A percentile compares a stretch with the other conserved stretches of the same genome.
phyloP scores from a whole-genome alignment of 2,797 vertebrate species.

The Coreius guichenoti region DNA sequence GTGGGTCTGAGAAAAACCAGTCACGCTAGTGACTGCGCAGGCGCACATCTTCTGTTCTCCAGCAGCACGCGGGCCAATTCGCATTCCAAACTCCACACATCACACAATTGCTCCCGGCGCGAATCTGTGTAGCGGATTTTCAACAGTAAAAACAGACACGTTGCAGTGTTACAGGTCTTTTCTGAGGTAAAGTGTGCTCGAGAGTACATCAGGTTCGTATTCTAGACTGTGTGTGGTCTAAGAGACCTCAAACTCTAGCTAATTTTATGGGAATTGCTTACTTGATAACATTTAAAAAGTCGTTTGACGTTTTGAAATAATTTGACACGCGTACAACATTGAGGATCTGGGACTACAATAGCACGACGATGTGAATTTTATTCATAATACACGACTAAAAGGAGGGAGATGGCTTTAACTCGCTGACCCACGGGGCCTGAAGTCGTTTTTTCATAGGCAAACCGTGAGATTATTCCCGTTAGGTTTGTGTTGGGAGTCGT shows the following conservation, averaged over 20 bases:
- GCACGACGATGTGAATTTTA: not conserved
- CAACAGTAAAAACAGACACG: not conserved
- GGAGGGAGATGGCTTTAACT: not conserved
- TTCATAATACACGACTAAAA: not conserved
- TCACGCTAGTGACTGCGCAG: not conserved
- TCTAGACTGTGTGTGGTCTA: not conserved
- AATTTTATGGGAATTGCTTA: not conserved
- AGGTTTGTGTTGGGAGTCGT: constrained; percentile 43
- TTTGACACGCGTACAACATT: not conserved
- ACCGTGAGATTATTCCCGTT: constrained; percentile 58
- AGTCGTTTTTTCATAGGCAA: constrained; percentile 8
- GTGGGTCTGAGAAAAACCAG: constrained; percentile 15
- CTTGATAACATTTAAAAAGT: not conserved
- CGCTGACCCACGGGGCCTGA: constrained; percentile 9
- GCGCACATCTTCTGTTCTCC: constrained; percentile 40
- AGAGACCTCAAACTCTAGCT: not conserved
- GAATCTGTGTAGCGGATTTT: constrained; percentile 11
- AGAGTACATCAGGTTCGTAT: not conserved
- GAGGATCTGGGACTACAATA: too few species aligned
- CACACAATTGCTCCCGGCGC: constrained; percentile 63
- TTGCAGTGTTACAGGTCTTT: not conserved
- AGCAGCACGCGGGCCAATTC: constrained; percentile 70
- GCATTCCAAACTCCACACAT: constrained; percentile 77
- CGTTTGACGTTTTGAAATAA: not conserved
- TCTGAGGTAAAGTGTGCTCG: not conserved